Conservation (phyloP, 92 coral and sea anemone genomes). For the Epizoanthus ramosus region DNA sequence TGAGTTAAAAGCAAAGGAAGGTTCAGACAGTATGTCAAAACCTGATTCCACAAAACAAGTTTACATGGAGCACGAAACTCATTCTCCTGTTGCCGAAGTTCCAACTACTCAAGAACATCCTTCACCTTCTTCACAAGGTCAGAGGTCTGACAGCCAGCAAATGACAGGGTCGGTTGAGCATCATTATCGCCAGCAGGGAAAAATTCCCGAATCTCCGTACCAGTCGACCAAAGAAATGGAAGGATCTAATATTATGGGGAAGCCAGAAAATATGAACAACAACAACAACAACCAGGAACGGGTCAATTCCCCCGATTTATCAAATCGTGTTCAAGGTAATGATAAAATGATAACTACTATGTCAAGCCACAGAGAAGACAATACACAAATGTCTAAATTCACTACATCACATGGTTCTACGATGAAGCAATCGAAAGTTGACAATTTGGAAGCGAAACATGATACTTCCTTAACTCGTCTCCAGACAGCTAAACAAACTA, state of each 20-base stretch:
- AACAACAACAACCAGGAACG: neutral
- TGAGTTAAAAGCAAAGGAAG: neutral
- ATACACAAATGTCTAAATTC: neutral
- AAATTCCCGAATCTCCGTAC: constrained; percentile 1
- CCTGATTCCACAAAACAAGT: neutral
- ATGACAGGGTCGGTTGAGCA: neutral
- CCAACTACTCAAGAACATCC: neutral
- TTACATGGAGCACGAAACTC: neutral
- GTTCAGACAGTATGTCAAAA: neutral
- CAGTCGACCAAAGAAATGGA: neutral
- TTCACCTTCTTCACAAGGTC: neutral
- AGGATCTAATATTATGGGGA: constrained; percentile 1
- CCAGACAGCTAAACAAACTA: neutral
- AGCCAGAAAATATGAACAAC: neutral
- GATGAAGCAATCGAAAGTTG: constrained; percentile 4
- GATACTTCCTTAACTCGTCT: neutral
- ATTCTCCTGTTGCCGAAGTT: neutral
- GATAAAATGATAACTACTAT: neutral
- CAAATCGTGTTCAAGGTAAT: neutral
- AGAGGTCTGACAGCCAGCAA: neutral
- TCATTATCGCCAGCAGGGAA: constrained; percentile 26
- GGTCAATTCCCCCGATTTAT: neutral
- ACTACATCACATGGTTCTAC: constrained; percentile 13
- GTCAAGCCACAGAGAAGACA: neutral
- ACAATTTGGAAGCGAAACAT: neutral